Base-by-base conservation (phyloP, 2,888 invertebrate genomes). In the Aphidoletes aphidimyza region DNA sequence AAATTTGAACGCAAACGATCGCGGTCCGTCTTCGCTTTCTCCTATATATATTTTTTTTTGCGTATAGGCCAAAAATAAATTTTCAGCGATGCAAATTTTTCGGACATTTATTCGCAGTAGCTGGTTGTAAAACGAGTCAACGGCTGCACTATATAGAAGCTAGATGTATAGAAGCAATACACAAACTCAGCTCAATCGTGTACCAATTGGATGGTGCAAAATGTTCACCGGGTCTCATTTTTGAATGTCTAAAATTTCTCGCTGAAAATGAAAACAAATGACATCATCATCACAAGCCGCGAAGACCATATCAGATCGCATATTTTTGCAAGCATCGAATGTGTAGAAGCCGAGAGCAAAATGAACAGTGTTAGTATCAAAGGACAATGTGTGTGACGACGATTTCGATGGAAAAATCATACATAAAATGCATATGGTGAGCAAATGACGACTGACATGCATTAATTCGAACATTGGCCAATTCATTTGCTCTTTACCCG, bases 51-150 rank as follows among this genome's bases (percentile, higher is more conserved):
- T n/a, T n/a, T n/a, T n/a, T n/a, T n/a, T n/a, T n/a, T n/a, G n/a
- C n/a, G n/a, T n/a, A n/a, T 69, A 30, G 34, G 69, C 69, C 69
- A 69, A 69, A 69, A 69, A 69, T 69, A 69, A 69, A 69, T 69
- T 69, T 69, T 26, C n/a, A 69, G 69, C 69, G 69, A 69, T 69
- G 69, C 69, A 69, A 69, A 69, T 69, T 54, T n/a, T 54, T 69
- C 69, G 69, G 69, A 69, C 69, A 69, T 69, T 30, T 69, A 69
- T 69, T 69, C 30, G 69, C 69, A 30, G n/a, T 11, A 69, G 54
- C 69, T n/a, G 30, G 69, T 26, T 30, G 34, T 14, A 26, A 19
- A 69, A 30, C 17, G 30, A 14, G n/a, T 14, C 69, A 0, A 34
- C 6, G 42, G 8, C 6, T 42, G 14, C 42, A 14, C 6, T 42